Percentiles rank a stretch among this genome's conserved stretches.
Evolutionary conservation across 2,797 vertebrate genomes (phyloP).

Genomic region (Sebastes aleutianus): DNA sequence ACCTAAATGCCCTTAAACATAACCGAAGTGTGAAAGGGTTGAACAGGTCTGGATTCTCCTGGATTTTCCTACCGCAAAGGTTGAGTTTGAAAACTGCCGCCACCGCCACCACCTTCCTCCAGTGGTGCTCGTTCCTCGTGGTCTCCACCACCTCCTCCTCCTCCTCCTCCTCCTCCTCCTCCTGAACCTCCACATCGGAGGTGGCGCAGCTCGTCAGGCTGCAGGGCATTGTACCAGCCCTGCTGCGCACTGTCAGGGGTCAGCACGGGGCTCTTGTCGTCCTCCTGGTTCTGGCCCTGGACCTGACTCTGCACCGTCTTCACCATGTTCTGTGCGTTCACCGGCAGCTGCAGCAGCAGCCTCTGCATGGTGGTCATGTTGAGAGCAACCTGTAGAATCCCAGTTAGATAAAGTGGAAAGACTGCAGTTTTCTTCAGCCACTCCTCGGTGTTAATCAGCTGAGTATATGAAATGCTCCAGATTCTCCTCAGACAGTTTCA

Average conservation of each 20-base stretch:
- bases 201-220: slow-evolving; percentile 88
- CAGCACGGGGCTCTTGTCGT: slow-evolving; percentile 90
- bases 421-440: background rate
- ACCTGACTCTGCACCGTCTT: slow-evolving; percentile 84
- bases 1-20: background rate
- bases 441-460: background rate
- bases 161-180: slow-evolving; percentile 56
- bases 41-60: background rate
- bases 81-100: slow-evolving; percentile 77
- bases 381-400: slow-evolving; percentile 44
- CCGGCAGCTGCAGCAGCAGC: slow-evolving; percentile 90
- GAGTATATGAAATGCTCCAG: slow-evolving; percentile 3
- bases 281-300: slow-evolving; percentile 80
- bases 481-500: slow-evolving; percentile 17
- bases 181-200: slow-evolving; percentile 77
- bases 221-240: slow-evolving; percentile 91
- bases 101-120: slow-evolving; percentile 73
- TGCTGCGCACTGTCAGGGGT: slow-evolving; percentile 83
- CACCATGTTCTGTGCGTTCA: slow-evolving; percentile 80
- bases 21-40: background rate
- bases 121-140: slow-evolving; percentile 61
- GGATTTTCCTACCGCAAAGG: slow-evolving; percentile 86
- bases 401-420: background rate
- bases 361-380: slow-evolving; percentile 88
- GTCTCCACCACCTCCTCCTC: slow-evolving; percentile 54